Conservation (phyloP, 1,140 invertebrate genomes). For the Penaeus indicus region DNA sequence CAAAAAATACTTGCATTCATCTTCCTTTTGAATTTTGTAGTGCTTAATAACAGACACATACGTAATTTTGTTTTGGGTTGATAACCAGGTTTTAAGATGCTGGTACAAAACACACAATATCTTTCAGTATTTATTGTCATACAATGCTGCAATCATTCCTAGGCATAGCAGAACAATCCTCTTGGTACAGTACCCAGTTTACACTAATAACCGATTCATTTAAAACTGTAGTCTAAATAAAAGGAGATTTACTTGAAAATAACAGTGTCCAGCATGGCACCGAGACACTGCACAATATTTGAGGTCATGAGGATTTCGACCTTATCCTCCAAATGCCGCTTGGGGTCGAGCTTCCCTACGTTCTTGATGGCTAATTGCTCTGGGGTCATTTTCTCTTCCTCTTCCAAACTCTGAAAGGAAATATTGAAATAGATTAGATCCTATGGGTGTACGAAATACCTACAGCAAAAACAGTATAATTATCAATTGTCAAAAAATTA, state of each 20-base stretch:
- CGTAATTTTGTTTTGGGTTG: no score
- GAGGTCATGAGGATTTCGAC: constrained; percentile 95
- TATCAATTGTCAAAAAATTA: no score
- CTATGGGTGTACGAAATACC: constrained; percentile 67
- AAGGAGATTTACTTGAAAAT: constrained; percentile 86
- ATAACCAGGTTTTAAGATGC: no score
- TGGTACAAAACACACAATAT: no score
- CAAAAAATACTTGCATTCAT: no score
- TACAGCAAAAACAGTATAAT: background rate
- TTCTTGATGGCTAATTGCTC: constrained; percentile 99
- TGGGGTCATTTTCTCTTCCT: constrained; percentile 99
- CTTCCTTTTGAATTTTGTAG: no score
- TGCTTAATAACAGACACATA: no score
- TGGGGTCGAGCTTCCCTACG: constrained; percentile 99
- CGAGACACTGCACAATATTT: constrained; percentile 98
- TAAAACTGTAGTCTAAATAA: background rate
- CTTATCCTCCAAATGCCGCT: constrained; percentile 98
- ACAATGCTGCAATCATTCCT: no score
- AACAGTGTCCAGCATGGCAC: constrained; percentile 98
- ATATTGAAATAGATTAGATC: no score
- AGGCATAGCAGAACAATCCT: no score
- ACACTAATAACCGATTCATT: background rate
- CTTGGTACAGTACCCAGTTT: background rate
- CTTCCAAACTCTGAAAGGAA: constrained; percentile 84
- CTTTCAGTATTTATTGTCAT: no score